Base-by-base conservation (phyloP, 2,797 vertebrate species). In the Pampus argenteus region DNA sequence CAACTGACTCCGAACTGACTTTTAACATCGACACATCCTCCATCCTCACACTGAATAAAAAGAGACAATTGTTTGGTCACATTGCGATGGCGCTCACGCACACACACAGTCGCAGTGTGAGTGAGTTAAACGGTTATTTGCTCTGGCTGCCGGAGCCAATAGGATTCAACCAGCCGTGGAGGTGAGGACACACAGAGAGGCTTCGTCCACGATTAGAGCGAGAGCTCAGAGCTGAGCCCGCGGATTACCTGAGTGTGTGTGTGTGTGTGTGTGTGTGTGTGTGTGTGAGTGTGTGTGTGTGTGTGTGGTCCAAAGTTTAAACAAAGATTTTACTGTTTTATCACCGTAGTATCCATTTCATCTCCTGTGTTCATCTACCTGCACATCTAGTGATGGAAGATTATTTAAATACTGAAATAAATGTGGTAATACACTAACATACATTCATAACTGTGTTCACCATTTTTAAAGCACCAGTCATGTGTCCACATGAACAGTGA, bases 71-170 rank as follows among this genome's bases (percentile, higher is more conserved):
- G 74, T 89, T 87, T 86, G 84, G 74, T 83, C 80, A 74, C 75
- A 82, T 74, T 61, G 83, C 47, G 50, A 65, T 76, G 71, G 60
- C 14, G 7, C 73, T 29, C 65, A 28, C 40, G 26, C 17, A 36
- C 34, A 42, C 34, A 40, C 56, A 65, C 50, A 59, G 10, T 7
- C 23, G 22, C 56, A 38, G 75, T 61, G 66, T 58, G 76, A 74
- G 85, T 81, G 78, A 82, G 83, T 92, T 89, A 90, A 92, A 90
- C 34, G 71, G 76, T 76, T 93, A 87, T 92, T 93, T 91, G 88
- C 88, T 91, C 56, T 75, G 61, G 75, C 86, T 87, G 88, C 85
- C 91, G 91, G 89, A 92, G 83, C 89, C 89, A 92, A 92, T 90
- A 91, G 83, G 86, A 92, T 89, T 82, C 87, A 92, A 82, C 83